Conservation (phyloP, 2,888 invertebrate species). For the Cephalotes varians region DNA sequence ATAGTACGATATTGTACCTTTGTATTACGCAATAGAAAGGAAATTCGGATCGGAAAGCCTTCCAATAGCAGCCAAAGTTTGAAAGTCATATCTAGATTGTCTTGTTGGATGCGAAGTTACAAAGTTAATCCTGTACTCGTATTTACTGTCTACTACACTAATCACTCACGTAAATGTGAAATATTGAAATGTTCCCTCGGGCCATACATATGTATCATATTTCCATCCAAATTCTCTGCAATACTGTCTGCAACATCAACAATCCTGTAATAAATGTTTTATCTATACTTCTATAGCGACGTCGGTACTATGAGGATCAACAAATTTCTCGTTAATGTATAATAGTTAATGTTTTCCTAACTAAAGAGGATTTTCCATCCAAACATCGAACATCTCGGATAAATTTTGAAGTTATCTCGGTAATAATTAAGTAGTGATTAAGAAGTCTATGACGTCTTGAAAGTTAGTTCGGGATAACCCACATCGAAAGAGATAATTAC, state of each 20-base stretch:
- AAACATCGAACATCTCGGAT: neutral
- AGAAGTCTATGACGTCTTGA: constrained; percentile 8
- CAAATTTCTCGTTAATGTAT: neutral
- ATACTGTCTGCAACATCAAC: neutral
- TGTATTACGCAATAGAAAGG: neutral
- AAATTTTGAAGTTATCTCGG: neutral
- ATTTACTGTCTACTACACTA: neutral
- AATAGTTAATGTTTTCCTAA: neutral
- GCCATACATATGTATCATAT: neutral
- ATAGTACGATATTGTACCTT: neutral
- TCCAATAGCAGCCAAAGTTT: neutral
- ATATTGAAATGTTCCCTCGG: neutral
- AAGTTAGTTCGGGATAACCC: constrained; percentile 17
- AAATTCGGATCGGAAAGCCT: neutral
- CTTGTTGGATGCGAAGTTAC: constrained; percentile 12
- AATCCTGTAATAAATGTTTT: neutral
- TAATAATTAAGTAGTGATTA: constrained; percentile 18
- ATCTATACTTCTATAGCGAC: neutral
- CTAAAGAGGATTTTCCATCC: neutral
- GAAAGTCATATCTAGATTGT: constrained; percentile 5
- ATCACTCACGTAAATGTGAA: constrained; percentile 1
- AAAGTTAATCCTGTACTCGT: neutral
- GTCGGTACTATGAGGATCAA: neutral
- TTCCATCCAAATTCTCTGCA: neutral
- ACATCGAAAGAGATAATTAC: constrained; percentile 16